Evolutionary conservation across 2,113 vertebrate genomes (phyloP).

Genomic region (Myotis yumanensis): DNA sequence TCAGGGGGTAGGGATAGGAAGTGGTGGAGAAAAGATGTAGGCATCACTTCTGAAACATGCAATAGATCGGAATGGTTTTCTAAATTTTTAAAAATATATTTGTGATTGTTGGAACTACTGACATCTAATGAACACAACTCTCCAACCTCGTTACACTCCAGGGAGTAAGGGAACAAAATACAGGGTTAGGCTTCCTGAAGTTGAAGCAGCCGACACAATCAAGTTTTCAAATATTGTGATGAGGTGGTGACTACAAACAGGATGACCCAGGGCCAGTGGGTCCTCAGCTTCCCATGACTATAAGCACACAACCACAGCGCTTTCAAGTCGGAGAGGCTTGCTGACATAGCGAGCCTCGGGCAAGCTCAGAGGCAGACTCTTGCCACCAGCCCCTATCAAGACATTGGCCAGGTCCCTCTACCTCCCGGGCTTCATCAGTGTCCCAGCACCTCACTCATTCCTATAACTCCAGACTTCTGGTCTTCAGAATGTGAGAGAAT

Average conservation of each 20-base stretch:
- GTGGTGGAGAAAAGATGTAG: background rate
- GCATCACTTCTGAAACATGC: background rate
- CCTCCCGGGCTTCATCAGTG: rapidly evolving
- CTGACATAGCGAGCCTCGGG: rapidly evolving
- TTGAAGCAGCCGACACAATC: no score
- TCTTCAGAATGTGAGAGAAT: background rate
- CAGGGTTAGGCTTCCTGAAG: background rate
- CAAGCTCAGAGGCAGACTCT: background rate
- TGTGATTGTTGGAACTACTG: slow-evolving; percentile 71
- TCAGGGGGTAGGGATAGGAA: rapidly evolving
- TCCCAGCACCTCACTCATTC: background rate
- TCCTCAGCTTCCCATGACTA: background rate
- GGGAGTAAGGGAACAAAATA: slow-evolving; percentile 37
- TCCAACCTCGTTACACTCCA: slow-evolving; percentile 21
- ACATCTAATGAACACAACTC: slow-evolving; percentile 64
- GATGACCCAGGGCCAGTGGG: background rate
- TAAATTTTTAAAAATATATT: background rate
- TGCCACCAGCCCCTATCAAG: background rate
- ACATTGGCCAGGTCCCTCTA: rapidly evolving
- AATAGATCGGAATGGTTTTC: background rate
- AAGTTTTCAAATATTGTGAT: no score
- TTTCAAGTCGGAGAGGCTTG: background rate
- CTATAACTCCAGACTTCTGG: background rate
- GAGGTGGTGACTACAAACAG: background rate
- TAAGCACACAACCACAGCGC: rapidly evolving